These are phyloP conservation scores for Aegotheles bennettii DNA, from an alignment of 2,113 vertebrate genomes.

Conservation along the genomic window DNA sequence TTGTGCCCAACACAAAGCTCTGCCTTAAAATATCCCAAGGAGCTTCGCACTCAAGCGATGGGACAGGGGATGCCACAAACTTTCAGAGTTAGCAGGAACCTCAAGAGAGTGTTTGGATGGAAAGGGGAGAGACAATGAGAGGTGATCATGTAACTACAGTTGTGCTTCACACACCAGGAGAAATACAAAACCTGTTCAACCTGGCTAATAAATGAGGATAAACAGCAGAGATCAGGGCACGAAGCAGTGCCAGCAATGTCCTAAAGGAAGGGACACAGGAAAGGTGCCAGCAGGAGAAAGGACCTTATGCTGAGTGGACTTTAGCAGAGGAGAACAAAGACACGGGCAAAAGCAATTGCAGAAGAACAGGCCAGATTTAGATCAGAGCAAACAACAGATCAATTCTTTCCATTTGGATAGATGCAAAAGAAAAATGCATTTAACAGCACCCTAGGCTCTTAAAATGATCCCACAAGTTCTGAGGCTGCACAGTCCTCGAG, in stretches of 20 bases:
- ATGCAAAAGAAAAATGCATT: not conserved
- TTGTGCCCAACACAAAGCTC: not conserved
- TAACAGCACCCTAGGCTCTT: not conserved
- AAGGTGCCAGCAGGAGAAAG: not conserved
- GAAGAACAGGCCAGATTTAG: not conserved
- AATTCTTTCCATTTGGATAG: not conserved
- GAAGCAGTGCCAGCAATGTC: not conserved
- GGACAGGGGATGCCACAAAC: not conserved
- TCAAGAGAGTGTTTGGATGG: not conserved
- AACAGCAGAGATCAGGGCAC: not conserved
- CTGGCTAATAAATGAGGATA: not conserved
- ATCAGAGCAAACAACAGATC: not conserved
- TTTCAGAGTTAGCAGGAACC: not conserved
- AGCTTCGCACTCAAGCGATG: not conserved
- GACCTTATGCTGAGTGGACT: not conserved
- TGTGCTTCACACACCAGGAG: not conserved
- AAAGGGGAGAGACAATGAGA: not conserved
- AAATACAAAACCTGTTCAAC: not conserved
- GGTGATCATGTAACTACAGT: accelerated
- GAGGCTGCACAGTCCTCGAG: not conserved
- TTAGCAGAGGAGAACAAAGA: not conserved
- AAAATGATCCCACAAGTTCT: not conserved
- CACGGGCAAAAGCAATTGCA: not conserved
- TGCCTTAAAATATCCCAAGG: not conserved
- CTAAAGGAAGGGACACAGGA: not conserved